phyloP scores from a whole-genome alignment of 2,113 vertebrate genomes.

The Rhinoptilus africanus region DNA sequence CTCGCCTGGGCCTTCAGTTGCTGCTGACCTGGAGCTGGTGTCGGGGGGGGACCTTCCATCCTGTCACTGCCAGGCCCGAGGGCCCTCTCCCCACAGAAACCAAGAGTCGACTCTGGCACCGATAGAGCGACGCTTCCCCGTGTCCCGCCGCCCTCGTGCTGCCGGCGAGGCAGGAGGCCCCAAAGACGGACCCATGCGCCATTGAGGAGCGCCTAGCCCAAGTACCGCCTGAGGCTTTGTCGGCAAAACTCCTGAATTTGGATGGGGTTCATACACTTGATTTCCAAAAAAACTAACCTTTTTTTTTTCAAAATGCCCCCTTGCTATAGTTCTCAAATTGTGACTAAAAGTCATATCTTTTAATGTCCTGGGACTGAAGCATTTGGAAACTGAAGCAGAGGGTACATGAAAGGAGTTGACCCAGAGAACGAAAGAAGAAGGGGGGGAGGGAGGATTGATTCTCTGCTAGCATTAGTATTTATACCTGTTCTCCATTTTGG shows the following conservation, averaged over 20 bases:
- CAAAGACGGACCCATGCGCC: rapidly evolving
- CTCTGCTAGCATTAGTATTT: not conserved
- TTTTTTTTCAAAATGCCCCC: not conserved
- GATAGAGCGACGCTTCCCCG: rapidly evolving
- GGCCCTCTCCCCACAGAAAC: not conserved
- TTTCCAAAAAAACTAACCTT: not conserved
- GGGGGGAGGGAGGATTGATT: not conserved
- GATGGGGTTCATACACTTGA: not conserved
- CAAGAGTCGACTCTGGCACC: rapidly evolving
- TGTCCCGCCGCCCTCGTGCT: not conserved
- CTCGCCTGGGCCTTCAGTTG: not conserved
- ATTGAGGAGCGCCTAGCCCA: not conserved
- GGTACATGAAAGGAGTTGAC: not conserved
- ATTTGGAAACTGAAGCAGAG: not conserved
- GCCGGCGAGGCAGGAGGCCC: not conserved
- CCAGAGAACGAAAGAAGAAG: not conserved
- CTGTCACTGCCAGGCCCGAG: not conserved
- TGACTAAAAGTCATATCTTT: not conserved
- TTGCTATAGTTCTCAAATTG: not conserved
- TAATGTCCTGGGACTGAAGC: not conserved
- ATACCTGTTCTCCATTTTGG: not conserved
- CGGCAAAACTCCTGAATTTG: not conserved
- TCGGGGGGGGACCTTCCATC: not conserved
- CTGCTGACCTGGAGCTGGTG: not conserved
- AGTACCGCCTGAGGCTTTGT: not conserved